Conservation (phyloP, 2,888 invertebrate species). For the Bembecia ichneumoniformis region DNA sequence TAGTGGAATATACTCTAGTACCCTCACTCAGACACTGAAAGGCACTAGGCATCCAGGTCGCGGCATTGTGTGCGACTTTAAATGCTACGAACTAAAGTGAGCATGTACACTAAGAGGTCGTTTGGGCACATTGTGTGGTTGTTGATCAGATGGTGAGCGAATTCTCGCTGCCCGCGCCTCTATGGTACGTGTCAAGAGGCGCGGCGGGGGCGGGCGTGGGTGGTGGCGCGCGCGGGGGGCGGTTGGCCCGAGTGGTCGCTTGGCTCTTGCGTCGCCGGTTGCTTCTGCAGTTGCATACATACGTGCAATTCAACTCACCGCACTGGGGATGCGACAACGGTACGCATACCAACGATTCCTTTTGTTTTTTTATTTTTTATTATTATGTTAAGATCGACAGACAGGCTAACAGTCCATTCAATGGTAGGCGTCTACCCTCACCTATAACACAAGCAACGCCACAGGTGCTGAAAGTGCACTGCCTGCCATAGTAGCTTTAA, state of each 20-base stretch:
- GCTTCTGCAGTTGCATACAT: slow-evolving; percentile 92
- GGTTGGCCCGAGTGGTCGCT: slow-evolving; percentile 87
- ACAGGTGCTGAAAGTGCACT: too few species aligned
- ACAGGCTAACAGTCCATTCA: too few species aligned
- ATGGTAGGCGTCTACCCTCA: too few species aligned
- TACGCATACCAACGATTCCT: slow-evolving; percentile 5
- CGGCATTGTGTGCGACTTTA: too few species aligned
- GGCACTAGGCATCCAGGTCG: too few species aligned
- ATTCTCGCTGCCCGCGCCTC: slow-evolving; percentile 69
- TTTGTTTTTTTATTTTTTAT: not conserved
- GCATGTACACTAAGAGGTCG: too few species aligned
- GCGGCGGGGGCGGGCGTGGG: slow-evolving; percentile 37
- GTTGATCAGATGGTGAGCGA: slow-evolving; percentile 51
- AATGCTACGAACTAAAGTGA: too few species aligned
- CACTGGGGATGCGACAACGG: slow-evolving; percentile 75
- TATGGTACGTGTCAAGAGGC: slow-evolving; percentile 66
- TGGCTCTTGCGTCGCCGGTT: slow-evolving; percentile 94
- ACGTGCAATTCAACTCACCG: slow-evolving; percentile 83
- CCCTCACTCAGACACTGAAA: too few species aligned
- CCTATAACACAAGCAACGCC: too few species aligned
- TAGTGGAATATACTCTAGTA: not conserved
- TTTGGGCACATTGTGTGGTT: too few species aligned
- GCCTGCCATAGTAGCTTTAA: too few species aligned
- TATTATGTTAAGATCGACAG: too few species aligned
- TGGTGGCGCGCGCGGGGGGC: slow-evolving; percentile 21